Evolutionary conservation across 2,888 invertebrate genomes (phyloP).

Genomic region (Tipula lateralis): DNA sequence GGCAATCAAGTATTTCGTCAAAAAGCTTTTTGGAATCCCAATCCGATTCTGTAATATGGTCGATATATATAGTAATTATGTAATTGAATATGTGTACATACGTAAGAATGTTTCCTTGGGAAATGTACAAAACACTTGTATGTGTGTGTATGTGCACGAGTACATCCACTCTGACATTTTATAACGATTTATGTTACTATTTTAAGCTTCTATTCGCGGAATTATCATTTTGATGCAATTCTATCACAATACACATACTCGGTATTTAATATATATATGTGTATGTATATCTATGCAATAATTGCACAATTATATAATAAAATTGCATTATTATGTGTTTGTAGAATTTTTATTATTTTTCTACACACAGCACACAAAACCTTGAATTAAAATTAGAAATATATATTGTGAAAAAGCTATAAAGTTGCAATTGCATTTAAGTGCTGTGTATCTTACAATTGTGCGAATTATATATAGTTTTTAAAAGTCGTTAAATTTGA

Average conservation of each 20-base stretch:
- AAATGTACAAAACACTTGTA: not conserved
- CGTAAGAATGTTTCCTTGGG: not conserved
- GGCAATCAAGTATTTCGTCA: too few species aligned
- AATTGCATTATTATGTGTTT: not conserved
- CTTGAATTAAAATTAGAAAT: conserved; percentile 19
- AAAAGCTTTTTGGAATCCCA: too few species aligned
- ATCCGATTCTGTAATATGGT: too few species aligned
- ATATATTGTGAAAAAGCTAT: not conserved
- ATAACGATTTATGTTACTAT: not conserved
- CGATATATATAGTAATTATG: too few species aligned
- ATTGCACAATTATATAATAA: conserved; percentile 19
- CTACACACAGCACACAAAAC: not conserved
- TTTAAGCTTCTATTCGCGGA: not conserved
- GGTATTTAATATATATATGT: not conserved
- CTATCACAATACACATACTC: not conserved
- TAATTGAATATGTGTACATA: too few species aligned
- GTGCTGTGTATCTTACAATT: too few species aligned
- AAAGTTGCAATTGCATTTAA: conserved; percentile 6
- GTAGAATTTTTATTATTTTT: not conserved
- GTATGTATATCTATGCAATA: not conserved
- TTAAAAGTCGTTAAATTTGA: too few species aligned
- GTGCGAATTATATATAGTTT: too few species aligned
- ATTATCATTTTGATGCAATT: not conserved
- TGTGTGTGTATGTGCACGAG: not conserved
- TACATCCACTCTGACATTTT: not conserved